Evolutionary conservation across 2,888 invertebrate species (phyloP), one percentile per base, ranked within the genome.

Genomic region (Heteromyza rotundicornis): DNA sequence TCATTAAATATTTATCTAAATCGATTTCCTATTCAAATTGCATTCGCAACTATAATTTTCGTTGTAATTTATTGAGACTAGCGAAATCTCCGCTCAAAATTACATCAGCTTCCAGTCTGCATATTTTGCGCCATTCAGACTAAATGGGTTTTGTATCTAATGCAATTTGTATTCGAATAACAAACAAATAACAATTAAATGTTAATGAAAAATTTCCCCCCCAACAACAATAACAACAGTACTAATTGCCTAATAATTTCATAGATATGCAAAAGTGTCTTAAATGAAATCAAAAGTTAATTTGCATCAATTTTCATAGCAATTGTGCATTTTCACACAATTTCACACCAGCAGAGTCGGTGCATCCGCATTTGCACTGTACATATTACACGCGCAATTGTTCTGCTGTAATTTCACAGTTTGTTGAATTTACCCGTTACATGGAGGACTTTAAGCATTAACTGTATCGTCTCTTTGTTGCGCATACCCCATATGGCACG

Each of bases 231-330:
- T 7, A 19, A 14, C 47, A 47, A 19, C 47, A 19, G 20, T n/a
- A 40, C 5, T 40, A 40, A 40, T 40, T n/a, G 16, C 8, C 40
- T 3, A 40, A 40, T 40, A 3, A 40, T n/a, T 40, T 7, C 16
- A 40, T 32, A 8, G 7, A 12, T 32, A 40, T 40, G 40, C 5
- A 40, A 40, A 40, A 40, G 20, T 47, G 17, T 47, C n/a, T n/a
- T 19, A 47, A 47, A 47, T 20, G 47, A 17, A 47, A 47, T 47
- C 47, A 47, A 47, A 47, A 47, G 47, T 17, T 19, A 47, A 47
- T 47, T 47, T 47, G 8, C 47, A 47, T 47, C 20, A 19, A 20
- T 47, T 47, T 14, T 47, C 19, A 19, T 7, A n/a, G 17, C 20
- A 20, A 47, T 19, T 47, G 17, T 17, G 19, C 17, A 17, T 47